These are phyloP conservation scores for Osmoderma eremita DNA, from an alignment of 2,888 invertebrate species.

Conservation along the genomic window DNA sequence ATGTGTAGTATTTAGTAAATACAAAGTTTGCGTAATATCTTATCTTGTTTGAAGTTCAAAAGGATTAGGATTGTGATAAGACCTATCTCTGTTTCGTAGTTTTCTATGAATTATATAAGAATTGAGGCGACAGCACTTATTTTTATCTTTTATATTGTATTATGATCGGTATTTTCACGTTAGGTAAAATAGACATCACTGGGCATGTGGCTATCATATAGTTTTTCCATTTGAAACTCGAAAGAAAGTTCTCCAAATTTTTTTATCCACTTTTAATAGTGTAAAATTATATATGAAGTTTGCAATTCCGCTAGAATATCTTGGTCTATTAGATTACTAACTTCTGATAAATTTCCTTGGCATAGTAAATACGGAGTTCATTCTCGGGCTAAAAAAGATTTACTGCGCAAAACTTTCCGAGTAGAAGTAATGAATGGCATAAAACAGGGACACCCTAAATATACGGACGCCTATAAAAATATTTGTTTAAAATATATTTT, in stretches of 20 bases:
- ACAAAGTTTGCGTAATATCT: constrained; percentile 27
- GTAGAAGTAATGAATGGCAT: constrained; percentile 26
- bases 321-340: constrained; percentile 15
- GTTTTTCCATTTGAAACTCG: too few species aligned
- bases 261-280: too few species aligned
- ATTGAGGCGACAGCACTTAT: too few species aligned
- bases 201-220: too few species aligned
- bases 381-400: constrained; percentile 19
- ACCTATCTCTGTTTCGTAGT: too few species aligned
- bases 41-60: constrained; percentile 15
- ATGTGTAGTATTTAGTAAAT: constrained; percentile 1
- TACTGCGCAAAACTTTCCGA: constrained; percentile 24
- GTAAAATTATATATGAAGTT: too few species aligned
- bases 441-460: constrained; percentile 9
- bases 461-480: constrained; percentile 27
- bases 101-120: too few species aligned
- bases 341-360: constrained; percentile 18
- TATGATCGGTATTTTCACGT: too few species aligned
- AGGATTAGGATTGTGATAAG: constrained; percentile 12
- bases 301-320: background rate
- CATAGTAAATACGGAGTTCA: constrained; percentile 23
- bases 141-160: too few species aligned
- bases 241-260: too few species aligned
- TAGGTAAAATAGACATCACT: too few species aligned
- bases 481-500: constrained; percentile 34